These are phyloP conservation scores for Anorthoa munda DNA, from an alignment of 2,888 invertebrate species.

Conservation along the genomic window DNA sequence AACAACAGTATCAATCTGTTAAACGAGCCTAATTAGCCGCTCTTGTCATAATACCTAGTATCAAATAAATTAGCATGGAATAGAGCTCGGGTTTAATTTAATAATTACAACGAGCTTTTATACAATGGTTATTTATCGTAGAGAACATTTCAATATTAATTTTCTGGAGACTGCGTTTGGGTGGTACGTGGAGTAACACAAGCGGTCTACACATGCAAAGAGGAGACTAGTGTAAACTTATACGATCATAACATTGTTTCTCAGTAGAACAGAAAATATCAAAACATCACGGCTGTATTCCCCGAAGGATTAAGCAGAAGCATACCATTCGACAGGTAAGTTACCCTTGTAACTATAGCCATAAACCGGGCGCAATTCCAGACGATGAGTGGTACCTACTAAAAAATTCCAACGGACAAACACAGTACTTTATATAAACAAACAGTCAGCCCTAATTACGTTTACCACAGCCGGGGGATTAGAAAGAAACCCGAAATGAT, in stretches of 20 bases:
- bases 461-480: no score
- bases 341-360: background rate
- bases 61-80: slow-evolving; percentile 33
- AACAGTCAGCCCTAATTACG: no score
- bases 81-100: slow-evolving; percentile 13
- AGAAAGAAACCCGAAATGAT: no score
- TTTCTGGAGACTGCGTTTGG: background rate
- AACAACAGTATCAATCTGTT: background rate
- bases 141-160: slow-evolving; percentile 1
- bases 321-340: background rate
- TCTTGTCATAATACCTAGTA: background rate
- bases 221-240: background rate
- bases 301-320: background rate
- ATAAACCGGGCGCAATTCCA: no score
- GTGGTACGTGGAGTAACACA: background rate
- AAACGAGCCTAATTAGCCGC: slow-evolving; percentile 15
- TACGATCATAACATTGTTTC: background rate
- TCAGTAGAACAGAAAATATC: background rate
- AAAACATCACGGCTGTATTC: background rate
- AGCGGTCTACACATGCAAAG: background rate
- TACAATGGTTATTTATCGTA: slow-evolving; percentile 11
- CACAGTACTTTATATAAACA: no score
- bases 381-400: no score
- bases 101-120: slow-evolving; percentile 29
- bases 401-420: no score